Percentiles rank a stretch among this genome's conserved stretches.
phyloP scores from a whole-genome alignment of 1,140 invertebrate genomes.

The Cydia splendana region DNA sequence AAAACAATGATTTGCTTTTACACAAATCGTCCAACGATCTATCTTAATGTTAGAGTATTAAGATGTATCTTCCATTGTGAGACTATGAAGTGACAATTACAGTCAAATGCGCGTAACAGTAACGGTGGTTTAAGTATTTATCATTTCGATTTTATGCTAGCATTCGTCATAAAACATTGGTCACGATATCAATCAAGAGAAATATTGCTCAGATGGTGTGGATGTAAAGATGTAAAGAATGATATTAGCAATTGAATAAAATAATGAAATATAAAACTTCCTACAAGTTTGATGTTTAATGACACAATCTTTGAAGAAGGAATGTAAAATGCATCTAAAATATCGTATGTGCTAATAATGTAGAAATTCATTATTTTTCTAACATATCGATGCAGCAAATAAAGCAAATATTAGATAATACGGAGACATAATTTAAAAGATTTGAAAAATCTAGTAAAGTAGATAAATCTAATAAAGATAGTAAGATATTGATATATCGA shows the following conservation, averaged over 20 bases:
- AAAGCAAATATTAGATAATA: no score
- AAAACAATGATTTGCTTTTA: slow-evolving; percentile 30
- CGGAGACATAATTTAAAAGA: no score
- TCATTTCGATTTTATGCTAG: slow-evolving; percentile 14
- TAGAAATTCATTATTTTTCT: no score
- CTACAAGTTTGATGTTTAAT: no score
- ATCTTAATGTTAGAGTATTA: slow-evolving; percentile 23
- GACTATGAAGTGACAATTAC: slow-evolving; percentile 13
- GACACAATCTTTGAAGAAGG: no score
- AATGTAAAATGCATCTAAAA: no score
- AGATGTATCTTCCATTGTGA: slow-evolving; percentile 26
- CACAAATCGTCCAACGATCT: background rate
- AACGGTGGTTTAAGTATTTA: background rate
- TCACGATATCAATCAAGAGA: background rate
- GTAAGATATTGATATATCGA: background rate
- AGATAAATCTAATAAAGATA: background rate
- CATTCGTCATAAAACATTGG: background rate
- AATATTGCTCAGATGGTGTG: background rate
- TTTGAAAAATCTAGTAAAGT: background rate
- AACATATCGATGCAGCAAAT: no score
- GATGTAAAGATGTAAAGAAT: background rate
- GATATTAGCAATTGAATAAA: no score
- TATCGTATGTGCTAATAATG: no score
- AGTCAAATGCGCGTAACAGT: background rate
- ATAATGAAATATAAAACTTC: no score